Percentiles rank a stretch among this genome's conserved stretches.
Conservation (phyloP, 1,140 invertebrate species). For the Saccostrea glomerata region DNA sequence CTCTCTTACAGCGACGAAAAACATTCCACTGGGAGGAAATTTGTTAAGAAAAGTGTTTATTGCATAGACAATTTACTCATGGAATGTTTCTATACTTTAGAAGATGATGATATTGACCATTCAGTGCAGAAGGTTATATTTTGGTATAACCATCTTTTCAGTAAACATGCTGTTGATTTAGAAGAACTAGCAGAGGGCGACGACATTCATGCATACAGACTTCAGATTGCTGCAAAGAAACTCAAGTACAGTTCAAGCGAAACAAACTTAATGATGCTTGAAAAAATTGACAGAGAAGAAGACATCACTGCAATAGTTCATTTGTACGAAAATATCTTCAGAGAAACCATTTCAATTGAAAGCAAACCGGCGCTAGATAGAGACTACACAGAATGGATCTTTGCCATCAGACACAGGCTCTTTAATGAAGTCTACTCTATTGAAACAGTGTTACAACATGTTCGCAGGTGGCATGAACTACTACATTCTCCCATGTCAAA, state of each 20-base stretch:
- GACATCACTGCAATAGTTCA: constrained; percentile 53
- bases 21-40: constrained; percentile 30
- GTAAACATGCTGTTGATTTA: constrained; percentile 35
- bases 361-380: constrained; percentile 50
- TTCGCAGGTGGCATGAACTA: constrained; percentile 51
- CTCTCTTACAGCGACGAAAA: constrained; percentile 30
- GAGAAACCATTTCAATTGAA: constrained; percentile 29
- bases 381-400: constrained; percentile 58
- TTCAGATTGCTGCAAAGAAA: constrained; percentile 58
- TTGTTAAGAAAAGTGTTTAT: constrained; percentile 50
- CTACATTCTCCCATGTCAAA: constrained; percentile 56
- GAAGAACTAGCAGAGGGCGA: constrained; percentile 27
- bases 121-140: constrained; percentile 40
- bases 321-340: constrained; percentile 58
- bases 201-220: constrained; percentile 32
- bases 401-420: constrained; percentile 52
- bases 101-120: constrained; percentile 44
- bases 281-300: constrained; percentile 42
- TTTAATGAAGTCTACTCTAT: constrained; percentile 43
- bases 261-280: constrained; percentile 46
- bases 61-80: constrained; percentile 53
- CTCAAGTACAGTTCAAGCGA: constrained; percentile 41
- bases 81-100: constrained; percentile 54
- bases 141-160: constrained; percentile 58
- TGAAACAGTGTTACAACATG: constrained; percentile 51